A percentile compares a stretch with the other conserved stretches of the same genome.
phyloP scores from a whole-genome alignment of 2,797 vertebrate species.

The Lemur catta region DNA sequence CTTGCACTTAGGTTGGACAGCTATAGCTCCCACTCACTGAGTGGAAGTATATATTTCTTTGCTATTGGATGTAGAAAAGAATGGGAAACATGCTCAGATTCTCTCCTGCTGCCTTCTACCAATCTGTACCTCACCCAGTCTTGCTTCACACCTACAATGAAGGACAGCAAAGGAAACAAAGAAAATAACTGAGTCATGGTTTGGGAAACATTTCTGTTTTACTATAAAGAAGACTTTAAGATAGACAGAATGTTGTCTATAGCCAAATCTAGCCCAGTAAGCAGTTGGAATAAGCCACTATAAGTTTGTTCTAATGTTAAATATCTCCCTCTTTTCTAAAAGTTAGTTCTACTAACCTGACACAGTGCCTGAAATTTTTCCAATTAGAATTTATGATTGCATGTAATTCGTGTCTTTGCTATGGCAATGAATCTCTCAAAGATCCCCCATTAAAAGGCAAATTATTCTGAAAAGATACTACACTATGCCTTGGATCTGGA shows the following conservation, averaged over 20 bases:
- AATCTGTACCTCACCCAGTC: not conserved
- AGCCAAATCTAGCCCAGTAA: not conserved
- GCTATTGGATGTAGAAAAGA: not conserved
- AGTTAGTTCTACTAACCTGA: not conserved
- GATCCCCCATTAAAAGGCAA: not conserved
- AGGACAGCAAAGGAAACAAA: not conserved
- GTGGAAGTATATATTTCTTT: not conserved
- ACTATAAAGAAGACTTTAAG: not conserved
- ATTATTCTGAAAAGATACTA: not conserved
- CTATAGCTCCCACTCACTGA: not conserved
- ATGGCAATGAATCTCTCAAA: not conserved
- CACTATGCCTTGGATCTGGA: not conserved
- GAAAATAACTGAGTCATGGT: not conserved
- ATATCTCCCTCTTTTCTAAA: not conserved
- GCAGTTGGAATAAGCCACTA: not conserved
- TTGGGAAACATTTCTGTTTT: not conserved
- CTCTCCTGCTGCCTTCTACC: not conserved
- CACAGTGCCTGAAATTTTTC: not conserved
- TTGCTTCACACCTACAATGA: not conserved
- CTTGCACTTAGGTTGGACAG: not conserved
- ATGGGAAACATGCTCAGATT: not conserved
- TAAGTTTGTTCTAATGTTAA: not conserved
- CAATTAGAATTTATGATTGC: slow-evolving; percentile 17
- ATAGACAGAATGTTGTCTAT: not conserved
- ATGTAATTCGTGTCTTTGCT: not conserved